Base-by-base conservation (phyloP, 2,888 invertebrate genomes). In the Horisme vitalbata region DNA sequence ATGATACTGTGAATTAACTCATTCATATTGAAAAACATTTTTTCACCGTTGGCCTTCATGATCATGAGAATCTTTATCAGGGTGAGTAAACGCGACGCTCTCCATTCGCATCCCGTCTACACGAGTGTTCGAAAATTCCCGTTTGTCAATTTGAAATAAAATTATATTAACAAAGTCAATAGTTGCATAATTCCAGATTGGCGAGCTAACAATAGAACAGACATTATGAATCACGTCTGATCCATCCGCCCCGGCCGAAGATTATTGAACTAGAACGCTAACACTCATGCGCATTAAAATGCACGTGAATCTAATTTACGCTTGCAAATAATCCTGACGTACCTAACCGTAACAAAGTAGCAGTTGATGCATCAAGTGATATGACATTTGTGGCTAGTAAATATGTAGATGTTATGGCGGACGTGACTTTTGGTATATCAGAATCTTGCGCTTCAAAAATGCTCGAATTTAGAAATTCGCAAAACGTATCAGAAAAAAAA, bases 271-370 rank as follows among this genome's bases (percentile, higher is more conserved):
- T 88, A 76, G 88, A 87, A 68, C 88, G 79, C 84, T 79, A 82
- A 81, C 83, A 81, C 79, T 83, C 75, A 75, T 72, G 78, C 83
- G 82, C 88, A 89, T 88, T 89, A 88, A 84, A 86, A 87, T 75
- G 78, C 87, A 89, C 85, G 88, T 85, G 88, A 84, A 80, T 67
- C 85, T 86, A 87, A 88, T 89, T 89, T 87, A 83, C 87, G 73
- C 78, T 59, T 71, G 70, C 73, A 77, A 83, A 83, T 84, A 79
- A 79, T 79, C 71, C 68, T 55, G 68, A 61, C 58, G 68, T 61
- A 74, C 74, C 33, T 71, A 78, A 77, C 71, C 73, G 76, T 79
- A 83, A 86, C 86, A 86, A 85, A 85, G 85, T 87, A 79, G 73
- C 70, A 74, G 76, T 81, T 79, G 82, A 79, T 83, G 83, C 81